Evolutionary conservation across 2,797 vertebrate genomes (phyloP).

Genomic region (Sitta carolinensis): DNA sequence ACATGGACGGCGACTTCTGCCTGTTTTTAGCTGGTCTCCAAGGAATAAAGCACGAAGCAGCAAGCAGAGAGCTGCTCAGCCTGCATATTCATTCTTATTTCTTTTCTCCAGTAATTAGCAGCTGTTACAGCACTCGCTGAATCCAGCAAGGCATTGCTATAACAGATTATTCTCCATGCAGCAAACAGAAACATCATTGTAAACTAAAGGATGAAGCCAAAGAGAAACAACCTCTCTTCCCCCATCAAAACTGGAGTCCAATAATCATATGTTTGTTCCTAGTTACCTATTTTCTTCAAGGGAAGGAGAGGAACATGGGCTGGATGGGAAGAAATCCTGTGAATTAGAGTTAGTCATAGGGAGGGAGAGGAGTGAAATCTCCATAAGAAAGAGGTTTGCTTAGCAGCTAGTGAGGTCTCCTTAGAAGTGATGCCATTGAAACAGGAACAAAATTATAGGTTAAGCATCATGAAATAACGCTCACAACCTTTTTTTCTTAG

Average conservation of each 20-base stretch:
- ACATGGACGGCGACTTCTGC: background rate
- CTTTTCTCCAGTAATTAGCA: background rate
- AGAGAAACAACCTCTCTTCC: background rate
- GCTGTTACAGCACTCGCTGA: background rate
- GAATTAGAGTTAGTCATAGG: slow-evolving; percentile 39
- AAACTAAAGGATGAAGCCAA: background rate
- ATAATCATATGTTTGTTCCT: background rate
- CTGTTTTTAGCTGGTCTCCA: background rate
- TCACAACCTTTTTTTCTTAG: background rate
- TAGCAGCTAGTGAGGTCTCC: slow-evolving; percentile 11
- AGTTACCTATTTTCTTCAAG: background rate
- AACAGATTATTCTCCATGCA: background rate
- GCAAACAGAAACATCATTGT: background rate
- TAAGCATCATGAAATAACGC: slow-evolving; percentile 53
- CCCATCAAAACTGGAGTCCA: background rate
- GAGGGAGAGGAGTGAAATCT: slow-evolving; percentile 29
- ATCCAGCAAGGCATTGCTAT: background rate
- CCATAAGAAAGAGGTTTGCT: slow-evolving; percentile 46
- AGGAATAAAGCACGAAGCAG: background rate
- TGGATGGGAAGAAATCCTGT: slow-evolving; percentile 9
- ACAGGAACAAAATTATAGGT: slow-evolving; percentile 57
- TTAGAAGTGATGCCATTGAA: slow-evolving; percentile 29
- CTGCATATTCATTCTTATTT: background rate
- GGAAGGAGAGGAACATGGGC: background rate
- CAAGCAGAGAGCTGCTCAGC: background rate